Conservation (phyloP, 2,797 vertebrate genomes). For the Phalloptychus januarius region DNA sequence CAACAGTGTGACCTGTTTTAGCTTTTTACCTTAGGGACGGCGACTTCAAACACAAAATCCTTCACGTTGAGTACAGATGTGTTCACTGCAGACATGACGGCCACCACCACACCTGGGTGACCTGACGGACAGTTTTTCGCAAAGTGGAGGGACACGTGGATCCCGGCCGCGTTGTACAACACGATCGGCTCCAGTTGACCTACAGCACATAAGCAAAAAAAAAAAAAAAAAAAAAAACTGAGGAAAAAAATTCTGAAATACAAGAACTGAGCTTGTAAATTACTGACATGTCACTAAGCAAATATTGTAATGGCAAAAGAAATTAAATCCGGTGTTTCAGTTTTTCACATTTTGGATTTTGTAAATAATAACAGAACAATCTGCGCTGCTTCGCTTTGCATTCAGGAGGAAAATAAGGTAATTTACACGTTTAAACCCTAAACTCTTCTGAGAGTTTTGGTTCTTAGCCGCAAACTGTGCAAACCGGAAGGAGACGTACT, state of each 20-base stretch:
- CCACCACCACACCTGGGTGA: constrained; percentile 79
- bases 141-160: constrained; percentile 89
- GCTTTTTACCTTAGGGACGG: constrained; percentile 86
- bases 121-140: constrained; percentile 72
- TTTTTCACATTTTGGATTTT: background rate
- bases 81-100: constrained; percentile 88
- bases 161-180: constrained; percentile 79
- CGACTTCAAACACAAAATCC: constrained; percentile 85
- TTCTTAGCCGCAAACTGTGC: background rate
- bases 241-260: background rate
- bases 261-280: background rate
- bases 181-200: constrained; percentile 83
- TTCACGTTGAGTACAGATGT: constrained; percentile 81
- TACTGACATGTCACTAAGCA: background rate
- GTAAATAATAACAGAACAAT: background rate
- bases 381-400: background rate
- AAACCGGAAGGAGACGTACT: constrained; percentile 74
- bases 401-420: background rate
- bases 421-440: background rate
- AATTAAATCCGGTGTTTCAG: background rate
- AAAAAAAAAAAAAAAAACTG: background rate
- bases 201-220: constrained; percentile 44
- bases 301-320: background rate
- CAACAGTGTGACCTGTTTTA: background rate
- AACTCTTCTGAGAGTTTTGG: background rate